phyloP scores from a whole-genome alignment of 2,888 invertebrate species.

The Tridacna crocea region DNA sequence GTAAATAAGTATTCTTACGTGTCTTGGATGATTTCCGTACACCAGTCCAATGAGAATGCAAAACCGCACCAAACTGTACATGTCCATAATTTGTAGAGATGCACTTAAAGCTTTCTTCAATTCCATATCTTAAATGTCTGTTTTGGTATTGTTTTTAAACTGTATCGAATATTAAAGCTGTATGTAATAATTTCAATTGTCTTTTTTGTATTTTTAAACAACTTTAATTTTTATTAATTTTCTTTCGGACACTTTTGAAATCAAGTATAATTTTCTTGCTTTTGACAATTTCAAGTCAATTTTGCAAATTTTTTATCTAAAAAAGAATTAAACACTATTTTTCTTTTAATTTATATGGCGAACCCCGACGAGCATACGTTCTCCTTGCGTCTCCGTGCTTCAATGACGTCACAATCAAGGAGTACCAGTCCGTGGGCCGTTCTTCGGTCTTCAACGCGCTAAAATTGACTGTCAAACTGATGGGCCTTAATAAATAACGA shows the following conservation, averaged over 20 bases:
- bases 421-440: not conserved
- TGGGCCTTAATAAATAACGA: too few relatives aligned
- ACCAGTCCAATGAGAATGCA: slow-evolving; percentile 12
- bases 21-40: slow-evolving; percentile 12
- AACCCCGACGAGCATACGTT: not conserved
- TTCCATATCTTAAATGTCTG: slow-evolving; percentile 12
- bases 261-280: too few relatives aligned
- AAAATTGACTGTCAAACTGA: not conserved
- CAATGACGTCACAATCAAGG: not conserved
- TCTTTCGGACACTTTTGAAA: too few relatives aligned
- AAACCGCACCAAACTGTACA: not conserved
- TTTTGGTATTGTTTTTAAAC: too few relatives aligned
- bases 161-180: too few relatives aligned
- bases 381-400: not conserved
- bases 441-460: not conserved
- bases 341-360: too few relatives aligned
- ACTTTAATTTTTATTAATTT: too few relatives aligned
- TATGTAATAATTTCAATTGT: too few relatives aligned
- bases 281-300: too few relatives aligned
- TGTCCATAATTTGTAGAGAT: slow-evolving; percentile 8
- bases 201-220: too few relatives aligned
- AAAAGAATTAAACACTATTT: too few relatives aligned
- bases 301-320: too few relatives aligned
- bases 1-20: slow-evolving; percentile 2
- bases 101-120: slow-evolving; percentile 1